Evolutionary conservation across 2,888 invertebrate species (phyloP), one percentile per base, ranked within the genome.

Genomic region (Drosophila koepferae): DNA sequence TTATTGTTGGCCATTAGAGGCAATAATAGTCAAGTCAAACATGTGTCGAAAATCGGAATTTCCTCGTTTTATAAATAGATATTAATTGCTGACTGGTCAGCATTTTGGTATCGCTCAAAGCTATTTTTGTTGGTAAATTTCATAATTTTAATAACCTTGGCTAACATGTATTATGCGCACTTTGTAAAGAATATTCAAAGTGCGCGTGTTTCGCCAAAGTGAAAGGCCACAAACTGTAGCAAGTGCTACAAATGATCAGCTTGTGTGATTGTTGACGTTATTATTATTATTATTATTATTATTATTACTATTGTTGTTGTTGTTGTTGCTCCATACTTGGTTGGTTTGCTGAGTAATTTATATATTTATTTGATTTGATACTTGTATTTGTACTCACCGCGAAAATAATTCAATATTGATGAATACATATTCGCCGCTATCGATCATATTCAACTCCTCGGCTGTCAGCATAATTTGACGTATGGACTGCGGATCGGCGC

Each of bases 361-460:
- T 71, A 79, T 58, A 67, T 82, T 77, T 69, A 65, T 63, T 72
- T 74, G 66, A 65, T 63, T 71, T 74, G 66, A 72, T 63, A 66
- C 59, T 68, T 56, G 59, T 54, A 40, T 41, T 63, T 67, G 67
- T 83, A 93, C 96, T 96, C 94, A 99, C 99, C 98, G 97, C 80
- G 97, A 97, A 93, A 98, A 99, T 43, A 99, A 94, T 93, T 99
- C 99, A 89, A 99, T 98, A 93, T 98, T 99, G 94, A 99, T 98
- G 94, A 99, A 99, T 61, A 99, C 98, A 93, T 99, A 99, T 94
- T 99, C 99, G 9, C 99, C 99, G 69, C 97, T 97, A 65, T 97
- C 96, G 80, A 98, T 97, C 98, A 99, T 99, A 86, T 97, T 97
- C 75, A 99, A 95, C 78, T 98, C 97, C 85, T 98, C 97, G 2